These are phyloP conservation scores for Columbina picui DNA, from an alignment of 2,113 vertebrate genomes.

Conservation along the genomic window DNA sequence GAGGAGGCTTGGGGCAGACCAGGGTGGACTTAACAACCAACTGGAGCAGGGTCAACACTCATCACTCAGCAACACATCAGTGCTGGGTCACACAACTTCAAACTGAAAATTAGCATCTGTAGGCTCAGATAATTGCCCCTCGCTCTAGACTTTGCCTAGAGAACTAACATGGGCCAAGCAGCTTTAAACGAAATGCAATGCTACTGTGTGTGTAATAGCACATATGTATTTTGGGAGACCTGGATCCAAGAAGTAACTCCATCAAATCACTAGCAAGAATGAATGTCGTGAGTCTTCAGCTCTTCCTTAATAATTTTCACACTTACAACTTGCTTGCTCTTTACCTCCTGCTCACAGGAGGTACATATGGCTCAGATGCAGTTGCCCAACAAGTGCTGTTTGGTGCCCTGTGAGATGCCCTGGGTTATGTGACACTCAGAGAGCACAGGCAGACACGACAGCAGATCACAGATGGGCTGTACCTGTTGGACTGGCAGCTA, in stretches of 20 bases:
- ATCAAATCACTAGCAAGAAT: background rate
- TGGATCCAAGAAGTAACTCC: background rate
- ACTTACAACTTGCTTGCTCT: background rate
- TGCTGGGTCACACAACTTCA: background rate
- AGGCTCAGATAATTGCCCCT: background rate
- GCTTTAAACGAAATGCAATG: background rate
- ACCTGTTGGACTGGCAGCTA: background rate
- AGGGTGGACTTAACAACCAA: background rate
- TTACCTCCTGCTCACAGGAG: background rate
- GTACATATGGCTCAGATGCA: background rate
- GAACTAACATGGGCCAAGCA: background rate
- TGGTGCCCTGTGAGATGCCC: rapidly evolving
- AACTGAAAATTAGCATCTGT: background rate
- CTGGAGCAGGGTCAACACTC: background rate
- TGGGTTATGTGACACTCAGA: background rate
- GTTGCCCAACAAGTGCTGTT: background rate
- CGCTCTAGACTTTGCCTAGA: background rate
- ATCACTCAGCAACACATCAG: background rate
- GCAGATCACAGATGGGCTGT: background rate
- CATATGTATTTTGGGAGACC: background rate
- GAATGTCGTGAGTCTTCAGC: background rate
- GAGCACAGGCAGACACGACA: background rate
- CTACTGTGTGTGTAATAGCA: background rate
- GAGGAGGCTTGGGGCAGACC: background rate
- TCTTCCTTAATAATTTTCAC: background rate